Evolutionary conservation across 2,113 vertebrate species (phyloP).

Genomic region (Pedetes capensis): DNA sequence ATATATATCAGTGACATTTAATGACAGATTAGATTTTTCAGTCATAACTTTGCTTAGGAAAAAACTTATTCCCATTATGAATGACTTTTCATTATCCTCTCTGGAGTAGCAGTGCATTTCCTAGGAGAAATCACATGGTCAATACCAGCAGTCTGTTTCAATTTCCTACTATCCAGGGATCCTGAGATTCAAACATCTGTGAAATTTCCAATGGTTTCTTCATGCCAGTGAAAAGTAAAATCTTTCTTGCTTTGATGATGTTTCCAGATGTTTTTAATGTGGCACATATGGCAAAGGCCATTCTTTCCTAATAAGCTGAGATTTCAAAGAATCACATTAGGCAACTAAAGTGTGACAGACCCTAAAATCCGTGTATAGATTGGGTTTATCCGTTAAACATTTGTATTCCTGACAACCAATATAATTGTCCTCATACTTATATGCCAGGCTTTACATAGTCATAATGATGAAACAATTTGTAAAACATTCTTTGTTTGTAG

Average conservation of each 20-base stretch:
- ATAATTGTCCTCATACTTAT: slow-evolving; percentile 52
- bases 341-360: slow-evolving; percentile 71
- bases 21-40: slow-evolving; percentile 59
- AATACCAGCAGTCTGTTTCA: slow-evolving; percentile 78
- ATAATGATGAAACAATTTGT: slow-evolving; percentile 41
- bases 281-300: slow-evolving; percentile 48
- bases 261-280: slow-evolving; percentile 80
- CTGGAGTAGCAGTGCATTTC: background rate
- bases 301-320: slow-evolving; percentile 67
- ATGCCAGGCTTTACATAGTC: slow-evolving; percentile 27
- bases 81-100: slow-evolving; percentile 70
- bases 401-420: slow-evolving; percentile 58
- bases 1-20: slow-evolving; percentile 14
- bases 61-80: slow-evolving; percentile 53
- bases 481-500: slow-evolving; percentile 40
- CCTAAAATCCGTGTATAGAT: slow-evolving; percentile 55
- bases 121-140: slow-evolving; percentile 74
- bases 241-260: slow-evolving; percentile 73
- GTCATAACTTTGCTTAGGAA: slow-evolving; percentile 74
- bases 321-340: slow-evolving; percentile 64
- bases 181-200: slow-evolving; percentile 76
- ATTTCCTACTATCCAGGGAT: slow-evolving; percentile 80
- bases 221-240: slow-evolving; percentile 79
- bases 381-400: slow-evolving; percentile 61
- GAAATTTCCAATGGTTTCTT: slow-evolving; percentile 81